Conservation (phyloP, 2,797 vertebrate species). For the Holocentrus rufus region DNA sequence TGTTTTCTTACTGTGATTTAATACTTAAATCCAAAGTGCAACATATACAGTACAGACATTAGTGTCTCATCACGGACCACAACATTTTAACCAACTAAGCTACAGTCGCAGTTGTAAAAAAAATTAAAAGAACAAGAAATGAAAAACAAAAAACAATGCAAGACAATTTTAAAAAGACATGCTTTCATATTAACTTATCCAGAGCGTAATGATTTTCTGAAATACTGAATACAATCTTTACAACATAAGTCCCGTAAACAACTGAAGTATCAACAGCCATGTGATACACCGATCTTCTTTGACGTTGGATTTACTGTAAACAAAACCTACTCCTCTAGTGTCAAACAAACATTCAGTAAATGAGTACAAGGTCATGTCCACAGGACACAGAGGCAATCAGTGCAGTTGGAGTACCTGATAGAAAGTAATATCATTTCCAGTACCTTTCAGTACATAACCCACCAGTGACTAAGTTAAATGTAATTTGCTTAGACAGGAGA, state of each 20-base stretch:
- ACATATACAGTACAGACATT: conserved; percentile 73
- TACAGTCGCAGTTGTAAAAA: conserved; percentile 67
- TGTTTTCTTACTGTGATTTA: conserved; percentile 70
- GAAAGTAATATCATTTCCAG: conserved; percentile 45
- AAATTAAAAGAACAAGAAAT: conserved; percentile 38
- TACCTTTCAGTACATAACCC: conserved; percentile 25
- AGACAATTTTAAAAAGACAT: conserved; percentile 66
- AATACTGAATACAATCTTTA: conserved; percentile 78
- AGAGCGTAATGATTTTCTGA: conserved; percentile 59
- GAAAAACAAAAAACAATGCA: conserved; percentile 45
- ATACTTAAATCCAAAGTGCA: conserved; percentile 82
- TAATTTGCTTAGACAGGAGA: background rate
- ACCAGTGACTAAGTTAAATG: conserved; percentile 12
- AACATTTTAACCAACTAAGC: conserved; percentile 66
- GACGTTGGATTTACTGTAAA: conserved; percentile 63
- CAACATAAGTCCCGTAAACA: conserved; percentile 72
- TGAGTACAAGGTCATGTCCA: conserved; percentile 79
- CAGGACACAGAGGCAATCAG: conserved; percentile 83
- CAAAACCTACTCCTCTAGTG: conserved; percentile 52
- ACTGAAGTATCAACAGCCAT: conserved; percentile 45
- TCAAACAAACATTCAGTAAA: conserved; percentile 68
- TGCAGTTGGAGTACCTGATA: conserved; percentile 81
- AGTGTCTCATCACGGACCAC: conserved; percentile 68
- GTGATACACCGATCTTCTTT: conserved; percentile 55
- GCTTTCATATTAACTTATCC: conserved; percentile 58